Evolutionary conservation across 2,797 vertebrate species (phyloP).

Genomic region (Echeneis naucrates): DNA sequence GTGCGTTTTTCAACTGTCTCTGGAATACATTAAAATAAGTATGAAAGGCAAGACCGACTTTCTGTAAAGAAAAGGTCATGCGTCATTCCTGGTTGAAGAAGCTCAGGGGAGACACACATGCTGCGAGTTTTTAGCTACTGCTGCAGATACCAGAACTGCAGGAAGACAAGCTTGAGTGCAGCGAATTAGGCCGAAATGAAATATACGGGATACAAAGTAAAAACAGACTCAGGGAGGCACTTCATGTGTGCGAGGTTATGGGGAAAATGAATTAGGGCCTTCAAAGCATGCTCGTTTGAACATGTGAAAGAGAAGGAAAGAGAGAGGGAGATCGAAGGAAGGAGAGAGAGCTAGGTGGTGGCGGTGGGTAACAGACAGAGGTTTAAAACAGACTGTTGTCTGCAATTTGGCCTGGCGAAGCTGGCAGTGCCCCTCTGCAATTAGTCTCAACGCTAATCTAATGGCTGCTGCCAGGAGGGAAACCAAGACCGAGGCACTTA

Average conservation of each 20-base stretch:
- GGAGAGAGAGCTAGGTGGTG: constrained; percentile 31
- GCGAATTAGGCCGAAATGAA: constrained; percentile 30
- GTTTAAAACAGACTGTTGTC: constrained; percentile 58
- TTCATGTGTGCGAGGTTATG: constrained; percentile 11
- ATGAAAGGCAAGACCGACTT: constrained; percentile 13
- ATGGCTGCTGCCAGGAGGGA: constrained; percentile 57
- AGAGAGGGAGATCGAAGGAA: background rate
- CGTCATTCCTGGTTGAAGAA: constrained; percentile 18
- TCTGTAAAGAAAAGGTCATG: constrained; percentile 3
- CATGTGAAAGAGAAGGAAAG: constrained; percentile 33
- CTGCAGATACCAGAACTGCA: constrained; percentile 17
- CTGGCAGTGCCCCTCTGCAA: constrained; percentile 65
- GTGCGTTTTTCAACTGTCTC: background rate
- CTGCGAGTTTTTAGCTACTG: constrained; percentile 11
- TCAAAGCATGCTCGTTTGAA: constrained; percentile 36
- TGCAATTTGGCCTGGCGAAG: constrained; percentile 59
- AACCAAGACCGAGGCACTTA: constrained; percentile 44
- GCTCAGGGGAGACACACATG: background rate
- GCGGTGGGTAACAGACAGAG: constrained; percentile 53
- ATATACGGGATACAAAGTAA: constrained; percentile 29
- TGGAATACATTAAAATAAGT: constrained; percentile 27
- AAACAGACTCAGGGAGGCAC: constrained; percentile 16
- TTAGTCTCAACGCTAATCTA: constrained; percentile 69
- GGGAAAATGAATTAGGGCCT: constrained; percentile 17
- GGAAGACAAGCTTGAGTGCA: constrained; percentile 12